Evolutionary conservation across 2,113 vertebrate species (phyloP).

Genomic region (Mobula hypostoma): DNA sequence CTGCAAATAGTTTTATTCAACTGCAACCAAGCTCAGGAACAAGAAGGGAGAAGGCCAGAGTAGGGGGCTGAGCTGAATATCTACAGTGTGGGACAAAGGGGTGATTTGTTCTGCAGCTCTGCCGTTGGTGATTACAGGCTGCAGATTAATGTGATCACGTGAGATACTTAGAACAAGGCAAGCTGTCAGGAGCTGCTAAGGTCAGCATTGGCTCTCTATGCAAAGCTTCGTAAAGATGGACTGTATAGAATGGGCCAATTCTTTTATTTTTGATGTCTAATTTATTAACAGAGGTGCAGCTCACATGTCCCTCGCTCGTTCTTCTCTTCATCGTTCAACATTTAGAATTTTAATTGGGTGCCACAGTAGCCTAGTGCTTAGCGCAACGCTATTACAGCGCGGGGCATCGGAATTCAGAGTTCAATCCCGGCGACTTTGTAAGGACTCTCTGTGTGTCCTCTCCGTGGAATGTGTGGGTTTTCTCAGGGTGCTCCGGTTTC

Average conservation of each 20-base stretch:
- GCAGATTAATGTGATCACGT: constrained; percentile 67
- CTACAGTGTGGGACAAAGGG: constrained; percentile 61
- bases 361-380: no score
- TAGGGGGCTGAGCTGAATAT: constrained; percentile 44
- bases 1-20: constrained; percentile 33
- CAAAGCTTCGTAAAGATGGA: constrained; percentile 36
- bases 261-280: neutral
- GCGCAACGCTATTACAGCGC: no score
- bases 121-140: constrained; percentile 54
- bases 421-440: no score
- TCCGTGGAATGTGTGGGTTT: no score
- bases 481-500: no score
- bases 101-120: constrained; percentile 55
- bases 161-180: constrained; percentile 64
- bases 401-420: no score
- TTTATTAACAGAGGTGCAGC: neutral
- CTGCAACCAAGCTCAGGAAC: constrained; percentile 40
- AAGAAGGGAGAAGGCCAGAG: constrained; percentile 48
- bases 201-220: constrained; percentile 53
- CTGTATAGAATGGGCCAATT: neutral
- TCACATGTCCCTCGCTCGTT: neutral
- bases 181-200: constrained; percentile 64
- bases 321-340: neutral
- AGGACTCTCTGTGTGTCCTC: no score
- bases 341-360: neutral